Conservation (phyloP, 2,113 vertebrate genomes). For the Callithrix jacchus region DNA sequence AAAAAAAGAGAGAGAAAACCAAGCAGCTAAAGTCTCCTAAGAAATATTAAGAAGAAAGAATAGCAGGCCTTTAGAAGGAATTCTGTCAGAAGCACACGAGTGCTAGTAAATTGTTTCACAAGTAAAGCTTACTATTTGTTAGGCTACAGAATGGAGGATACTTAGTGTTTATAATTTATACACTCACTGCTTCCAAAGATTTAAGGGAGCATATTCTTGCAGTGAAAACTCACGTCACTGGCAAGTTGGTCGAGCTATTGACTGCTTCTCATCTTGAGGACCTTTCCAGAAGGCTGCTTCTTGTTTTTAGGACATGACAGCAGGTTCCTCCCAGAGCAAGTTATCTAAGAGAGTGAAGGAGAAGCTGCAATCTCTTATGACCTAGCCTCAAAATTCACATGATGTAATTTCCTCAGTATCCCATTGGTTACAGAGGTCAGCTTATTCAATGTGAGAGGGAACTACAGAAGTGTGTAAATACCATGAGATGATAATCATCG, state of each 20-base stretch:
- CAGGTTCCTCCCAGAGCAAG: neutral
- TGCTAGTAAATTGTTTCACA: neutral
- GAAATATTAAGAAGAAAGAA: neutral
- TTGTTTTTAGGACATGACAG: neutral
- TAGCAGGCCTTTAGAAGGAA: neutral
- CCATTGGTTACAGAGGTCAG: neutral
- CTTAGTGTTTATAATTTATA: neutral
- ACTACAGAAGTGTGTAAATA: neutral
- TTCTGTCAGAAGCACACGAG: neutral
- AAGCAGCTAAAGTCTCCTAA: neutral
- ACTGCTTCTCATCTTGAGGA: neutral
- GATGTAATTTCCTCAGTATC: neutral
- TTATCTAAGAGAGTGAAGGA: neutral
- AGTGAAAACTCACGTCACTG: neutral
- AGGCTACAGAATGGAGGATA: neutral
- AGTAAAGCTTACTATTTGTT: neutral
- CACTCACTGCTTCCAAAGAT: neutral
- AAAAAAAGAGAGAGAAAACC: neutral
- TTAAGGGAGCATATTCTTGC: neutral
- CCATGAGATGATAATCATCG: neutral
- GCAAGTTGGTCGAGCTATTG: neutral
- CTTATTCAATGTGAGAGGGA: neutral
- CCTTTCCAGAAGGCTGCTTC: neutral
- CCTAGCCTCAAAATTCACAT: neutral
- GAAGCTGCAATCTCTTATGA: neutral